Base-by-base conservation (phyloP, 2,888 invertebrate species). In the Ichneumoninae sp. region DNA sequence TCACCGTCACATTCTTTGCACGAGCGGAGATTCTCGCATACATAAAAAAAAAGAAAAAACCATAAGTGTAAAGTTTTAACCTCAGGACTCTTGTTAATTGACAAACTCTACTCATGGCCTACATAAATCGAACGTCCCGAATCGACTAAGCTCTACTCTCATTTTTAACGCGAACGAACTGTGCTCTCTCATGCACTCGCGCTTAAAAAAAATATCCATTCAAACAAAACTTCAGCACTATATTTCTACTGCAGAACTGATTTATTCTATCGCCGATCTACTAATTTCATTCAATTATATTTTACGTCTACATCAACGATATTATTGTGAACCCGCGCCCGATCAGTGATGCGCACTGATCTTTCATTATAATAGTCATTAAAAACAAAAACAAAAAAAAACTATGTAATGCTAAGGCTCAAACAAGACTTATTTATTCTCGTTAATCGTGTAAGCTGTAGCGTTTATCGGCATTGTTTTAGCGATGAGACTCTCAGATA, bases 71-170 rank as follows among this genome's bases (percentile, higher is more conserved):
- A 80, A 80, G 69, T 84, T 84, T 81, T 36, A 74, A 77, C 81
- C 81, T 84, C 81, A 81, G 81, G 81, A 81, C 71, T 74, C 65
- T 77, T 77, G 54, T 71, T 81, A 68, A 81, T 84, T 77, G 77
- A 74, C 77, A 69, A 74, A 65, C 54, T 30, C 73, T 78, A 78
- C 40, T 69, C 52, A 84, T 81, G 84, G 84, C 84, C 84, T 84
- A 84, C 44, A 36, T 52, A 68, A 78, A 84, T 74, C 77, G 81
- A 84, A 84, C 81, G 81, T 84, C 77, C 81, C 81, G 69, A 83
- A 83, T 69, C 77, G 73, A 74, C 36, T 60, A 69, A 80, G 57
- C 57, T 26, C 22, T 13, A 40, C 73, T 81, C 68, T 74, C 74
- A 75, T 70, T 79, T 75, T 44, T 66, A 81, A 77, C 47, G 78